Percentiles rank a stretch among this genome's conserved stretches.
Conservation (phyloP, 2,888 invertebrate species). For the Heteropelma amictum region DNA sequence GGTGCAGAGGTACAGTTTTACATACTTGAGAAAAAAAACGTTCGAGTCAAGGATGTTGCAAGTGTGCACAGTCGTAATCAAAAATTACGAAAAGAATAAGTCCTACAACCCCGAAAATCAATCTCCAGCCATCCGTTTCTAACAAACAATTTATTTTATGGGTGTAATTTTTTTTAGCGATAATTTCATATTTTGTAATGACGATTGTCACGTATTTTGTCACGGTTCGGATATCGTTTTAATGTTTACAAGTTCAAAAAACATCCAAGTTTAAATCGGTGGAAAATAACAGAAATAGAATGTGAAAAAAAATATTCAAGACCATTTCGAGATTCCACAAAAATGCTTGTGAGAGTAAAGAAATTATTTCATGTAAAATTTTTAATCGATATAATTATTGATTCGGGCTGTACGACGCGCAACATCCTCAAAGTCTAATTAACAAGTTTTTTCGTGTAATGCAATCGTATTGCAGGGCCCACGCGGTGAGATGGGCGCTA, state of each 20-base stretch:
- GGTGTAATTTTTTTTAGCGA: too few species aligned
- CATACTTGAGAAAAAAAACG: constrained; percentile 42
- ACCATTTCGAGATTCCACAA: neutral
- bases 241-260: too few species aligned
- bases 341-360: neutral
- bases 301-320: too few species aligned
- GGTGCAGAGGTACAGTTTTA: constrained; percentile 87
- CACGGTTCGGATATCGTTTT: too few species aligned
- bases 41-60: constrained; percentile 17
- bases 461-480: constrained; percentile 84
- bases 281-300: too few species aligned
- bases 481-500: constrained; percentile 93
- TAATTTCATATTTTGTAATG: too few species aligned
- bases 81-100: too few species aligned
- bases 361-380: neutral
- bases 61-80: neutral
- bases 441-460: constrained; percentile 53
- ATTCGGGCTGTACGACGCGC: neutral
- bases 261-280: too few species aligned
- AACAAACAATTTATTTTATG: too few species aligned
- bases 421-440: constrained; percentile 21
- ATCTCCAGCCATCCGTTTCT: too few species aligned
- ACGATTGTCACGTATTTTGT: too few species aligned
- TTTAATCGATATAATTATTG: constrained; percentile 8
- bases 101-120: too few species aligned